Percentiles rank a stretch among this genome's conserved stretches.
These are phyloP conservation scores for Sphaerodactylus townsendi DNA, from an alignment of 2,113 vertebrate genomes.

Conservation along the genomic window DNA sequence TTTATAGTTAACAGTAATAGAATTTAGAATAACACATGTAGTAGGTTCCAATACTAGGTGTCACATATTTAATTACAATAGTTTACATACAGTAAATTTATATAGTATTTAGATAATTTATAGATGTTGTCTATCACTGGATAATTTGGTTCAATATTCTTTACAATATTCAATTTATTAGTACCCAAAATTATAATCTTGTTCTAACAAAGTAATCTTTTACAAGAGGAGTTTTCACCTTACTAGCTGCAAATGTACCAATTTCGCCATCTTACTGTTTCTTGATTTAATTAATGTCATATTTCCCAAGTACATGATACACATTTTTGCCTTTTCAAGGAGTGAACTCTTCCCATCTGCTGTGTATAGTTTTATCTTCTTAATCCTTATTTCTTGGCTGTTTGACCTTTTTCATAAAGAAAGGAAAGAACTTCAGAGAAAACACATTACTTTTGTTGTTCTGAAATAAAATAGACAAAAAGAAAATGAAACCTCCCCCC, in stretches of 20 bases:
- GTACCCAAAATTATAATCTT: neutral
- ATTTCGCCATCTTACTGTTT: neutral
- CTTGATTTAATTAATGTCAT: conserved; percentile 17
- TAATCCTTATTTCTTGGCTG: conserved; percentile 12
- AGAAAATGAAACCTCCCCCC: conserved; percentile 26
- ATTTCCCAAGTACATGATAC: conserved; percentile 25
- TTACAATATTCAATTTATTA: neutral
- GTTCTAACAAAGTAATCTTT: neutral
- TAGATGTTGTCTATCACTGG: neutral
- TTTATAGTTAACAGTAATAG: conserved; percentile 33
- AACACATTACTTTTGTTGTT: neutral
- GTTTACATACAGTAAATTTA: neutral
- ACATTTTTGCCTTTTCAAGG: conserved; percentile 29
- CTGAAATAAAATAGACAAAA: neutral
- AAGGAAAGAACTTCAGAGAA: conserved; percentile 33
- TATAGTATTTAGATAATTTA: neutral
- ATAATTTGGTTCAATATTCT: neutral
- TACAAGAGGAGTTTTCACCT: neutral
- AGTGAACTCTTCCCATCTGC: conserved; percentile 21
- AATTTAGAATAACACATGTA: conserved; percentile 51
- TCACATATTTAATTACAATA: neutral
- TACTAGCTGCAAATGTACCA: neutral
- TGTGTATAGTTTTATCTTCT: conserved; percentile 26
- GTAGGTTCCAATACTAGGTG: neutral
- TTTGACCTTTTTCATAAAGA: conserved; percentile 50